Percentiles rank a stretch among this genome's conserved stretches.
Conservation (phyloP, 2,113 vertebrate species). For the Hirundichthys speculiger region DNA sequence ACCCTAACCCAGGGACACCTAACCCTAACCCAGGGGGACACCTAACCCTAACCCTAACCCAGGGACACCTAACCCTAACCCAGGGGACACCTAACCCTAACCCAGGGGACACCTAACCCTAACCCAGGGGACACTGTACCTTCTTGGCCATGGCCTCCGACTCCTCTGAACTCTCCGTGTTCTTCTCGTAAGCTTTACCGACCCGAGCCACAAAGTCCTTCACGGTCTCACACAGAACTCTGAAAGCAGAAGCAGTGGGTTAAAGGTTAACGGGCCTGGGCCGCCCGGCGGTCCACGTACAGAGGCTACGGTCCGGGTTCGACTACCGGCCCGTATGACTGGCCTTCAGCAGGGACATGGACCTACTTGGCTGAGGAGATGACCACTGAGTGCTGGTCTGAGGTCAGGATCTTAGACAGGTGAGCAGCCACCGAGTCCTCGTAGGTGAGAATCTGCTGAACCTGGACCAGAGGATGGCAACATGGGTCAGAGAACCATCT, state of each 20-base stretch:
- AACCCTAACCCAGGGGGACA: no score
- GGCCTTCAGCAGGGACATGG: neutral
- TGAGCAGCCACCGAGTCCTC: constrained; percentile 97
- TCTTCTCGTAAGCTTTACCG: constrained; percentile 94
- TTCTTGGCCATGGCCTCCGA: constrained; percentile 96
- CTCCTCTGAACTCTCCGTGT: constrained; percentile 90
- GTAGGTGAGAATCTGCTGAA: constrained; percentile 95
- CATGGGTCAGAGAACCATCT: neutral
- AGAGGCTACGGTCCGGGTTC: no score
- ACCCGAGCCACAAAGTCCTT: constrained; percentile 98
- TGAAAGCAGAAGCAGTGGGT: constrained; percentile 57
- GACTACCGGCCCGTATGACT: no score
- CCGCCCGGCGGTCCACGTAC: no score
- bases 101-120: no score
- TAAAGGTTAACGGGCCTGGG: no score
- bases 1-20: no score
- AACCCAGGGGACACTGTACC: constrained; percentile 69
- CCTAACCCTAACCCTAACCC: no score
- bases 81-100: no score
- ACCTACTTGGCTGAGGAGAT: constrained; percentile 96
- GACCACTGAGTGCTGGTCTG: constrained; percentile 97
- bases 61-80: no score
- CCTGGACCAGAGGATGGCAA: constrained; percentile 76
- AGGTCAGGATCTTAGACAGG: constrained; percentile 95
- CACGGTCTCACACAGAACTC: constrained; percentile 97